Evolutionary conservation across 2,797 vertebrate genomes (phyloP), one percentile per base, ranked within the genome.

Genomic region (Karalla daura): DNA sequence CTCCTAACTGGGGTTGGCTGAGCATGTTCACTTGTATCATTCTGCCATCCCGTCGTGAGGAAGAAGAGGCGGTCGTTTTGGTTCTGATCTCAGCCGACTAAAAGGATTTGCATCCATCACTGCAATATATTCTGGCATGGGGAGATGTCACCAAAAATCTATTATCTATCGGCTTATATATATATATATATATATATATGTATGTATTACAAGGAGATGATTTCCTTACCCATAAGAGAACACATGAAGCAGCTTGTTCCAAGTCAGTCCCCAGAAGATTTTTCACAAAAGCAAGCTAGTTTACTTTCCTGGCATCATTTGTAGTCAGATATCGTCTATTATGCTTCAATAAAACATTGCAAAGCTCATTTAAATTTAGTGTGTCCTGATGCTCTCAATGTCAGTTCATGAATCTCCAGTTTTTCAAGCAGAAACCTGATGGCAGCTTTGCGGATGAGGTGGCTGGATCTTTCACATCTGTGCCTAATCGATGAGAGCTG

Each of bases 11-110:
- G 39, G 51, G 33, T 53, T 63, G 76, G 33, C 55, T 63, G 76
- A 81, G 76, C 74, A 84, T 86, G 83, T 89, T 85, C 78, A 65
- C 79, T 89, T 82, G 84, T 73, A 83, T 85, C 84, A 78, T 72
- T 30, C 64, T 25, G 39, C 63, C 64, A 63, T 60, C 46, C 75
- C 83, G 76, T 86, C 75, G 63, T 47, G 54, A 69, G 39, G 68
- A 49, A 83, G 63, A 74, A 47, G 72, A 76, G 65, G 61, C 30
- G 20, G 60, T 50, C 84, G 82, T 78, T 84, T 86, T 72, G 39
- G 62, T 51, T 30, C 59, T 41, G 56, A 76, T 76, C 68, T 80
- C 52, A 70, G 68, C 33, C 50, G 52, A 76, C 67, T 59, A 47
- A 41, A 78, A 80, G 49, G 73, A 89, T 91, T 87, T 86, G 60